Base-by-base conservation (phyloP, 2,888 invertebrate genomes). In the Catonia carolina region DNA sequence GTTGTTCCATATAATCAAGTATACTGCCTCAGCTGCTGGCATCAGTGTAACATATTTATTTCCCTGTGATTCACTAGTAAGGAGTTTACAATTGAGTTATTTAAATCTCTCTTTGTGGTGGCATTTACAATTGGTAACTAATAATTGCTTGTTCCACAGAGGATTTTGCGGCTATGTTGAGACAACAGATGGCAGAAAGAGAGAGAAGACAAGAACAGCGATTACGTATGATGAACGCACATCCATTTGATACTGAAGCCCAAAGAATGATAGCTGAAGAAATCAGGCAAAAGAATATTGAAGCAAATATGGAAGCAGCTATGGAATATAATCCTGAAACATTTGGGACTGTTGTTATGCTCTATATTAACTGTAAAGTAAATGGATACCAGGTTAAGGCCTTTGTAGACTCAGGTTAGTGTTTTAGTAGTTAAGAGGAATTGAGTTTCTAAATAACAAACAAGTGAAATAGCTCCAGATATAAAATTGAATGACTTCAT, bases 261-360 rank as follows among this genome's bases (percentile, higher is more conserved):
- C 98, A 98, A 73, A 80, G 88, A 60, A 79, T 94, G 68, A 97
- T 98, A 65, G 96, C 95, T 2, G 95, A 96, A 71, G 94, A 96
- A 75, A 98, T 98, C 62, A 80, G 88, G 66, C 92, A 89, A 69
- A 90, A 95, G 71, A 98, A 98, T 73, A 94, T 98, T 61, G 93
- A 97, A 73, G 91, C 93, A 0, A 97, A 97, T 69, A 97, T 98
- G 96, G 94, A 97, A 71, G 93, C 94, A 1, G 98, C 98, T 0
- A 94, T 98, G 84, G 98, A 99, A 71, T 93, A 93, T 72, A 93
- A 96, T 74, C 99, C 99, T 0, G 99, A 99, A 75, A 94, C 91
- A 42, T 98, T 98, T 74, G 98, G 96, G 56, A 92, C 93, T 31
- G 97, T 99, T 42, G 88, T 91, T 48, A 98, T 99, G 99, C 79